phyloP scores from a whole-genome alignment of 2,113 vertebrate genomes.

The Pitta sordida region DNA sequence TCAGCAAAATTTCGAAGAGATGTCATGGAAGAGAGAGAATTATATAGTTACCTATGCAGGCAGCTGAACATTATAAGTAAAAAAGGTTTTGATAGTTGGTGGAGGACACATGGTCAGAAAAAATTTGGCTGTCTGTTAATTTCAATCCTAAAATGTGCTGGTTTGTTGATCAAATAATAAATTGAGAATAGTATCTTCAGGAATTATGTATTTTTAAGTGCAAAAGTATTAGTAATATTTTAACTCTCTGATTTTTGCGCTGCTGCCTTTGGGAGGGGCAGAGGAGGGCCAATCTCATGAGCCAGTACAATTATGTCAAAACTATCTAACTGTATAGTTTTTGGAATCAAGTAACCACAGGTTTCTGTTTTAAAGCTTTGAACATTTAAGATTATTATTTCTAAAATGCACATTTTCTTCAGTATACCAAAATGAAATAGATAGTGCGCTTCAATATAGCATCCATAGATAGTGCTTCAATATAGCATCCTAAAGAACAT shows the following conservation, averaged over 20 bases:
- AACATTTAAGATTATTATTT: neutral
- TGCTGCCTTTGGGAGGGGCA: fast-evolving
- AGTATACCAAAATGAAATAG: neutral
- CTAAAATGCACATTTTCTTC: neutral
- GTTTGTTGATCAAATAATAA: neutral
- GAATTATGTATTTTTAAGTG: neutral
- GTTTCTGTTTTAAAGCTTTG: neutral
- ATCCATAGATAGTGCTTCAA: neutral
- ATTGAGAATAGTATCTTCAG: neutral
- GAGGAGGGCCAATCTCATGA: neutral
- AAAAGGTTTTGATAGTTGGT: neutral
- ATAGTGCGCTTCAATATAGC: neutral
- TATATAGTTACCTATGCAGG: neutral
- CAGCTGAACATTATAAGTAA: slow-evolving; percentile 7
- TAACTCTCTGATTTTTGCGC: neutral
- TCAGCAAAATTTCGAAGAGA: neutral
- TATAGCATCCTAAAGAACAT: neutral
- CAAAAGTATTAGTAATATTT: neutral
- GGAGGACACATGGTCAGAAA: neutral
- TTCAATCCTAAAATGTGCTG: neutral
- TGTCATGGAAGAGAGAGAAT: neutral
- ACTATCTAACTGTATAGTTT: neutral
- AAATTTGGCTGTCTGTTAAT: neutral
- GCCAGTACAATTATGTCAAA: neutral
- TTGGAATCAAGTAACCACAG: neutral